Evolutionary conservation across 2,797 vertebrate species (phyloP).

Genomic region (Hafferia zeledoni): DNA sequence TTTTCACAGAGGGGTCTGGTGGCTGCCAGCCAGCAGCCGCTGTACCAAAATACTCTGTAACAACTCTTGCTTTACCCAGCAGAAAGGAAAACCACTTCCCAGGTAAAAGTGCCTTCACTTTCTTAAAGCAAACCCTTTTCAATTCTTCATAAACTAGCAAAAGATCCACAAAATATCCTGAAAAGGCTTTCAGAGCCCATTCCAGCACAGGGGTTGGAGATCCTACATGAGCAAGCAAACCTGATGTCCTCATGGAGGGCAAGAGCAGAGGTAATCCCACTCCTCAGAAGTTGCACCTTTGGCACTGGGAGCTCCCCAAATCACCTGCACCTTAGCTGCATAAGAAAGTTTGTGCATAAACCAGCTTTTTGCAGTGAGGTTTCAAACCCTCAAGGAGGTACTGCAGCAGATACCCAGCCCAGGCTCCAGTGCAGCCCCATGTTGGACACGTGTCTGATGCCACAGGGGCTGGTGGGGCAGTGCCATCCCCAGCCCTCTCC

Average conservation of each 20-base stretch:
- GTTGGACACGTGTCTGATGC: fast-evolving
- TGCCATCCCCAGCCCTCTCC: background rate
- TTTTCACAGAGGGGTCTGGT: background rate
- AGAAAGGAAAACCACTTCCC: background rate
- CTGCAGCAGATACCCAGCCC: background rate
- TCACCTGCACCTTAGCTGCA: fast-evolving
- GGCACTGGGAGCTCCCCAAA: background rate
- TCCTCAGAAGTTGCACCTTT: background rate
- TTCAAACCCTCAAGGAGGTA: fast-evolving
- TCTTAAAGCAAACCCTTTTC: background rate
- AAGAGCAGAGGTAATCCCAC: background rate
- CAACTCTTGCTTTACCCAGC: background rate
- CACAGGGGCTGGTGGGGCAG: fast-evolving
- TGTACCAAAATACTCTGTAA: background rate
- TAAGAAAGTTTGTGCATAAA: background rate
- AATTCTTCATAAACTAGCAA: background rate
- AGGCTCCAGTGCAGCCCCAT: fast-evolving
- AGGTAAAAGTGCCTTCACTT: background rate
- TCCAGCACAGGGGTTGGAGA: background rate
- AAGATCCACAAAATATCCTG: background rate
- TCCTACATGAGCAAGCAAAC: background rate
- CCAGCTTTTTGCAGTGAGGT: background rate
- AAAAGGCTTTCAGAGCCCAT: background rate
- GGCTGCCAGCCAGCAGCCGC: fast-evolving
- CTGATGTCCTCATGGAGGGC: background rate